These are phyloP conservation scores for Meda fulgida DNA, from an alignment of 2,797 vertebrate genomes.

Conservation along the genomic window DNA sequence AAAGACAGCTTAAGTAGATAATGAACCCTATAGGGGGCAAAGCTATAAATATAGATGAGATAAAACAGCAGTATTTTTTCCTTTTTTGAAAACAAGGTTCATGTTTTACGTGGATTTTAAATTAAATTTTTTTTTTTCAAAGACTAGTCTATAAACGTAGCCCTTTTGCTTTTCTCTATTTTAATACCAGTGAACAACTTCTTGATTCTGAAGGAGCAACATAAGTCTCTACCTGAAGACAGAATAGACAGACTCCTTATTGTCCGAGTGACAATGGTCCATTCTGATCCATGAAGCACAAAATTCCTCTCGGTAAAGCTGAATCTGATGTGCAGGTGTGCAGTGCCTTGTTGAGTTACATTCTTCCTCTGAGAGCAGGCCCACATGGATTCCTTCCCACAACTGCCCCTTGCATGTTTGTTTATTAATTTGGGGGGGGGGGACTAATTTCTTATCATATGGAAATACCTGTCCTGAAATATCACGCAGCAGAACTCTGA, in stretches of 20 bases:
- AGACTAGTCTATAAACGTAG: neutral
- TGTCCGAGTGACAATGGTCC: constrained; percentile 42
- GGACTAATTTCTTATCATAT: neutral
- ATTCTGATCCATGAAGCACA: constrained; percentile 39
- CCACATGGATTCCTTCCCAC: neutral
- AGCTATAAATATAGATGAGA: constrained; percentile 36
- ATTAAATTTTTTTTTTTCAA: neutral
- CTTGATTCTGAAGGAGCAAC: constrained; percentile 23
- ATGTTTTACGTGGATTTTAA: neutral
- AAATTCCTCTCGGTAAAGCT: constrained; percentile 34
- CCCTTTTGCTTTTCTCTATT: neutral
- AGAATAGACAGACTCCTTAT: constrained; percentile 48
- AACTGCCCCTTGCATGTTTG: neutral
- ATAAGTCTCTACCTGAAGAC: constrained; percentile 29
- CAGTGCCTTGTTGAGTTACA: neutral
- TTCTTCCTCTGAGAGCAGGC: neutral
- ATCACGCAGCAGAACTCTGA: neutral
- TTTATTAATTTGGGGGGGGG: neutral
- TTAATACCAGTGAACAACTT: neutral
- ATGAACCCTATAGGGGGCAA: constrained; percentile 47
- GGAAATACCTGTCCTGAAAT: neutral
- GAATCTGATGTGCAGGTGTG: constrained; percentile 50
- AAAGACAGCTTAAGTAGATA: constrained; percentile 37
- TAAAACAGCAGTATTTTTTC: neutral
- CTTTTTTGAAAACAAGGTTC: neutral